Percentiles rank a stretch among this genome's conserved stretches.
phyloP scores from a whole-genome alignment of 64 coral and sea anemone species.

The Stichodactyla mertensii region DNA sequence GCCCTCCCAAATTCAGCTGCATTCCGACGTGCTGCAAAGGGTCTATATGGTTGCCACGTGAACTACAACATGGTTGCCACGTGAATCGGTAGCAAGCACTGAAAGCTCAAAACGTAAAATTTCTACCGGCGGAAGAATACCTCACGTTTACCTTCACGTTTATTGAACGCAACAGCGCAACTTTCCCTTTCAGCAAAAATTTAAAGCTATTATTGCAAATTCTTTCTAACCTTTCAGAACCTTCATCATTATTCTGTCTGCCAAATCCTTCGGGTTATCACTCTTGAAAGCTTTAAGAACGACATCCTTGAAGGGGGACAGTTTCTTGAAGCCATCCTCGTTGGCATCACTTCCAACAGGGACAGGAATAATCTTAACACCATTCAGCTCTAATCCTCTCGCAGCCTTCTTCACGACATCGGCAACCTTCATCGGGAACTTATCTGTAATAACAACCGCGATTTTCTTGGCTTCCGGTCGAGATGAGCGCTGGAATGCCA shows the following conservation, averaged over 20 bases:
- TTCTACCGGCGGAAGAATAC: too few species aligned
- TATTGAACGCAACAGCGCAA: too few species aligned
- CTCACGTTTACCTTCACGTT: too few species aligned
- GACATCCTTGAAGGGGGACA: constrained; percentile 76
- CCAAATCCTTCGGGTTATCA: constrained; percentile 52
- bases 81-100: too few species aligned
- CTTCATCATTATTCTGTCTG: constrained; percentile 42
- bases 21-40: too few species aligned
- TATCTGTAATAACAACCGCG: constrained; percentile 73
- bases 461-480: constrained; percentile 69
- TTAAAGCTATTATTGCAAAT: background rate
- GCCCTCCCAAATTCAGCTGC: too few species aligned
- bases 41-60: too few species aligned
- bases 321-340: constrained; percentile 19
- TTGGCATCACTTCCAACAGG: constrained; percentile 63
- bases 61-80: too few species aligned
- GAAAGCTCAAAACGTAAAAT: too few species aligned
- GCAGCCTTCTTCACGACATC: constrained; percentile 34
- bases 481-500: constrained; percentile 49
- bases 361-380: constrained; percentile 62
- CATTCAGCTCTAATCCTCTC: constrained; percentile 52
- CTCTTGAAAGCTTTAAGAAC: constrained; percentile 36
- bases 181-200: background rate
- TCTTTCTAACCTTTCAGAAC: constrained; percentile 56
- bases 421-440: constrained; percentile 38